Evolutionary conservation across 1,140 invertebrate species (phyloP), one percentile per base, ranked within the genome.

Genomic region (Aphelinus atriplicis): DNA sequence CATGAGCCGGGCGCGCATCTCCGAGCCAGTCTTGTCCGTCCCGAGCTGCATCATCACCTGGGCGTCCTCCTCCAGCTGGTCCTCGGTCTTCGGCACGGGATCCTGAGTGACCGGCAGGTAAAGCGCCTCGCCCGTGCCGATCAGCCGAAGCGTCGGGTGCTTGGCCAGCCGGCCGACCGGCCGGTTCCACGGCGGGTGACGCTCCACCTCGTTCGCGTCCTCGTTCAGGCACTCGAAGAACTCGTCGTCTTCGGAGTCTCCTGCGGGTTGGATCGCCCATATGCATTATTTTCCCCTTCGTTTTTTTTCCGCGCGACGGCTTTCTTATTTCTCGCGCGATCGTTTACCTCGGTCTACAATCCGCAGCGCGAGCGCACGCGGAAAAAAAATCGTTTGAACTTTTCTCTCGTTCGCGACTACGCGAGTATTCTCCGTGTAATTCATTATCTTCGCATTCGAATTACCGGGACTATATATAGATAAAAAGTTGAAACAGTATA

Each of bases 31-130:
- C 42, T 94, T 92, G 79, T 95, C 93, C 7, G 94, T 93, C 26
- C 96, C 97, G 1, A 98, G 88, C 77, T 95, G 92, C 70, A 94
- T 90, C 89, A 99, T 91, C 7, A 96, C 92, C 85, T 97, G 94
- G 0, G 95, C 93, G 84, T 99, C 97, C 83, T 98, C 95, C 81
- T 98, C 95, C 60, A 99, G 84, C 86, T 97, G 94, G 87, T 99
- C 98, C 85, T 99, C 98, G 3, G 98, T 99, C 90, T 99, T 97
- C 3, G 97, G 97, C 0, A 96, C 94, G 1, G 95, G 95, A 82
- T 98, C 97, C 88, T 99, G 95, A 1, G 95, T 97, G n/a, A 95
- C 84, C 1, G 97, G 97, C 74, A 98, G 91, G 84, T 95, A 98
- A 48, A 98, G 85, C 67, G 89, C 88, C 78, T 95, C 92, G 3